Conservation (phyloP, 2,888 invertebrate species). For the Muschampia staudingeri region DNA sequence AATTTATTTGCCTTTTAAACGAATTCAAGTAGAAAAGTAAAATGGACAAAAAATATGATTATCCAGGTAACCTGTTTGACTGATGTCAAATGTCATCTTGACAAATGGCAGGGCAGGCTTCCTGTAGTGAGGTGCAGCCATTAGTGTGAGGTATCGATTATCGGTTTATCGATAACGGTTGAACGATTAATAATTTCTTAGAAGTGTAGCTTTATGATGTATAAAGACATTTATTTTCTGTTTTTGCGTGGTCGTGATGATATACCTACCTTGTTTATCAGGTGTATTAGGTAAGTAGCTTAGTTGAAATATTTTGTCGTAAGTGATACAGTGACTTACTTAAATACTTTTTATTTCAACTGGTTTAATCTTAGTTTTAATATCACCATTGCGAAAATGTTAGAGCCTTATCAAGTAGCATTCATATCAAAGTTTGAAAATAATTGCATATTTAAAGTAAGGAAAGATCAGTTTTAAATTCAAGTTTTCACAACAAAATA, state of each 20-base stretch:
- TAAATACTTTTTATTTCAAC: too few species aligned
- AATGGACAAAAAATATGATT: slow-evolving; percentile 70
- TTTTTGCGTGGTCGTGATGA: background rate
- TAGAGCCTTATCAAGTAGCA: too few species aligned
- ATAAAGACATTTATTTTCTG: slow-evolving; percentile 8
- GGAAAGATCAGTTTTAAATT: too few species aligned
- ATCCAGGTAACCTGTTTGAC: slow-evolving; percentile 80
- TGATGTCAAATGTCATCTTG: slow-evolving; percentile 89
- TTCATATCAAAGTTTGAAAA: too few species aligned
- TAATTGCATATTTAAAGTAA: too few species aligned
- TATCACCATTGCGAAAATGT: too few species aligned
- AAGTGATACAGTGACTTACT: background rate
- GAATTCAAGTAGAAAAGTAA: slow-evolving; percentile 51
- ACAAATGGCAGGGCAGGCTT: slow-evolving; percentile 86
- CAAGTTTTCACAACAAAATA: too few species aligned
- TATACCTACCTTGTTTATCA: background rate
- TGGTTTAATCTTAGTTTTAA: too few species aligned
- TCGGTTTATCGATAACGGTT: slow-evolving; percentile 73
- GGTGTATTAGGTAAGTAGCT: too few species aligned
- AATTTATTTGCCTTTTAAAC: slow-evolving; percentile 24
- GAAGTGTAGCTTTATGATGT: background rate
- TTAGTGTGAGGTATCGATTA: slow-evolving; percentile 81
- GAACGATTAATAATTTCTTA: slow-evolving; percentile 78
- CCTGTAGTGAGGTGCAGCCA: slow-evolving; percentile 83
- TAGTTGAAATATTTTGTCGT: background rate